Percentiles rank a stretch among this genome's conserved stretches.
Evolutionary conservation across 37 sponge, comb jelly and placozoan species (phyloP).

Genomic region (Theonella swinhoei): DNA sequence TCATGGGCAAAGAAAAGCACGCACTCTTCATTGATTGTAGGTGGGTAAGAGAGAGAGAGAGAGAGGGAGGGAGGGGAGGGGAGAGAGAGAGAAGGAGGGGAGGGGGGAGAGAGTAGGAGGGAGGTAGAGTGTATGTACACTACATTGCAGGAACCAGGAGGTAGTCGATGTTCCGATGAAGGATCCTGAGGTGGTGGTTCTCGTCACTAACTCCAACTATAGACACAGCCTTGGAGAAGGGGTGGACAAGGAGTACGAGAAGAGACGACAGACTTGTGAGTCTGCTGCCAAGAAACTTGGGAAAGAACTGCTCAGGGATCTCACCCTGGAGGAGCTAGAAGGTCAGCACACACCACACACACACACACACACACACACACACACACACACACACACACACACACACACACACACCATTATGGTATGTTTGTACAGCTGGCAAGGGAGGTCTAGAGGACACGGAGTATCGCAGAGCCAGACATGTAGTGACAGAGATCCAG

Average conservation of each 20-base stretch:
- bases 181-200: conserved; percentile 67
- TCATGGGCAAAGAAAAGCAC: conserved; percentile 81
- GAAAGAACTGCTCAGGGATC: conserved; percentile 68
- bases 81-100: no score
- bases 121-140: no score
- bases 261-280: conserved; percentile 72
- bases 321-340: conserved; percentile 68
- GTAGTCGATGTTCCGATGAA: conserved; percentile 28
- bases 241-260: conserved; percentile 77
- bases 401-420: no score
- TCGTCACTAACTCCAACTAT: conserved; percentile 85
- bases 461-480: conserved; percentile 79
- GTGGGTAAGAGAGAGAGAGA: no score
- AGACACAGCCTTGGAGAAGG: conserved; percentile 71
- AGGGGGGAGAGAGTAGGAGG: no score
- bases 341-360: conserved; percentile 52
- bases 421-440: conserved; percentile 1
- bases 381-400: no score
- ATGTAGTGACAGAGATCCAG: conserved; percentile 89
- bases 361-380: no score
- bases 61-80: no score
- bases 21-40: conserved; percentile 94
- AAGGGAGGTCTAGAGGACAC: neutral
- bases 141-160: neutral
- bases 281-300: conserved; percentile 75